phyloP scores from a whole-genome alignment of 2,113 vertebrate species.

The Picathartes gymnocephalus region DNA sequence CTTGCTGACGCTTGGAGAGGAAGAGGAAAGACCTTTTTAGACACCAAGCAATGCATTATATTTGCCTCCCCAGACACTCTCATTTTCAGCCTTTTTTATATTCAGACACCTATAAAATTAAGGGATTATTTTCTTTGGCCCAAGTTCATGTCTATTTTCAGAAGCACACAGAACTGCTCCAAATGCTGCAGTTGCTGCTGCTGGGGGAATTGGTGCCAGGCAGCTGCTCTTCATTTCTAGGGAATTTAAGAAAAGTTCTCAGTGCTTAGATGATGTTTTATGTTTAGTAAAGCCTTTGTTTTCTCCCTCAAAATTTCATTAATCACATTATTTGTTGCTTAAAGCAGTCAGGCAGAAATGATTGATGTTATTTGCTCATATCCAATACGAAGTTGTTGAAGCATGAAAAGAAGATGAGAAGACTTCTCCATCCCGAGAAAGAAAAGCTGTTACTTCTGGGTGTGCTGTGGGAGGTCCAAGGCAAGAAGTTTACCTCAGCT shows the following conservation, averaged over 20 bases:
- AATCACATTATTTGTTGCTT: neutral
- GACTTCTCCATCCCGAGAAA: neutral
- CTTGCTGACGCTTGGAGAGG: neutral
- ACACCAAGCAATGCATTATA: neutral
- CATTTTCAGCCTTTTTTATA: neutral
- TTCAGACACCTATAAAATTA: conserved; percentile 30
- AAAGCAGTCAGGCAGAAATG: neutral
- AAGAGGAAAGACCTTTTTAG: neutral
- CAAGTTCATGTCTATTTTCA: neutral
- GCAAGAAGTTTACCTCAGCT: neutral
- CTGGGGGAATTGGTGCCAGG: neutral
- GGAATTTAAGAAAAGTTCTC: neutral
- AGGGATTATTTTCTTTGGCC: conserved; percentile 10
- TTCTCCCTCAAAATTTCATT: neutral
- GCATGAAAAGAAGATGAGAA: neutral
- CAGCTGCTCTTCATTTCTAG: conserved; percentile 48
- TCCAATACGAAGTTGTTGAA: neutral
- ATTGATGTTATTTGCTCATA: neutral
- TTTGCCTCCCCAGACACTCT: neutral
- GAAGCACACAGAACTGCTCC: neutral
- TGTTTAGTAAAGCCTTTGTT: neutral
- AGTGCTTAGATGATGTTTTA: neutral
- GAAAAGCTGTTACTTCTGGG: neutral
- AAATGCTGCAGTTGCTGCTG: neutral
- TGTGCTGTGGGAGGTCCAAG: neutral